Percentiles rank a stretch among this genome's conserved stretches.
Conservation (phyloP, 2,797 vertebrate species). For the Falco columbarius region DNA sequence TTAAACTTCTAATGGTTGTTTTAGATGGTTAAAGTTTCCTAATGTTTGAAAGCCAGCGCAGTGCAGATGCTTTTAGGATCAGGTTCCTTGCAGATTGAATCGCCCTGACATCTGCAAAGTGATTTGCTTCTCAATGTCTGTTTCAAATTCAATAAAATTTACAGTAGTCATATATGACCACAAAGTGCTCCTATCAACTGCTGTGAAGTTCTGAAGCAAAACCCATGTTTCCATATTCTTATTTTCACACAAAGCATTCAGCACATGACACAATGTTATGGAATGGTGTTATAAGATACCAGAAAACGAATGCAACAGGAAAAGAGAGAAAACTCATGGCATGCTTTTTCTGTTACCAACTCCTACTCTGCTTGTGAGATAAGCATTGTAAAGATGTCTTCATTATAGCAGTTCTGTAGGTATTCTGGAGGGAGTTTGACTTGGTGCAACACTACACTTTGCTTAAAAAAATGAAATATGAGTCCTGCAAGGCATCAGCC, state of each 20-base stretch:
- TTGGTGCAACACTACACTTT: background rate
- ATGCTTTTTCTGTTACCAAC: background rate
- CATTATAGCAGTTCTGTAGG: background rate
- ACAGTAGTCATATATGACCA: conserved; percentile 39
- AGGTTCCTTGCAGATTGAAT: conserved; percentile 7
- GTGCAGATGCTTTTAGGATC: background rate
- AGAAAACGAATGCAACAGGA: background rate
- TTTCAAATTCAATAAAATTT: conserved; percentile 57
- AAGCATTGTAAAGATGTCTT: background rate
- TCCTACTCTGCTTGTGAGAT: background rate
- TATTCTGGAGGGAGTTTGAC: background rate
- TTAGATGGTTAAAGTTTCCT: background rate
- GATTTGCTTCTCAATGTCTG: conserved; percentile 30
- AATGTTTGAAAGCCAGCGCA: background rate
- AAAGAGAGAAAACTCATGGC: background rate
- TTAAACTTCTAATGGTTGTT: background rate
- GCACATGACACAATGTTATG: background rate
- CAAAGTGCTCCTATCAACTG: conserved; percentile 7
- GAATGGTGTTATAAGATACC: background rate
- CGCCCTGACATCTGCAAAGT: conserved; percentile 33
- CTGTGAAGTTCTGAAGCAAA: background rate
- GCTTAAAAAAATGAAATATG: background rate
- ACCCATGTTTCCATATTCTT: background rate
- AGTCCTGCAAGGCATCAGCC: background rate
- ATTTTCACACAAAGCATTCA: background rate